Conservation (phyloP, 2,113 vertebrate genomes). For the Pachycephala philippinensis region DNA sequence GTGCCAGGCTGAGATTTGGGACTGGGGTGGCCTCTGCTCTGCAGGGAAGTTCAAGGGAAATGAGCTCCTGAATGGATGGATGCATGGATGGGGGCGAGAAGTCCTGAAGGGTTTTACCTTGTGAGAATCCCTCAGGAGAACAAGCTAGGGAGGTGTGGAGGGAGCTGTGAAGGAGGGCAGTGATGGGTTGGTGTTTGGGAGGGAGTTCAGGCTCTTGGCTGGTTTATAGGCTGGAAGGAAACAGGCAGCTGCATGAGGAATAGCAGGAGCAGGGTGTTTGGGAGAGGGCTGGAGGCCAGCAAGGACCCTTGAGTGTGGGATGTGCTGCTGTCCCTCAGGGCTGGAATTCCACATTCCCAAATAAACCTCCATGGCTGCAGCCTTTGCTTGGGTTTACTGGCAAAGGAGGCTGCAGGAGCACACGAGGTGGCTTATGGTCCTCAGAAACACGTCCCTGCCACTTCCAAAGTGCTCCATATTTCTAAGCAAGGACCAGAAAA, state of each 20-base stretch:
- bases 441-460: neutral
- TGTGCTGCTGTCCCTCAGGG: neutral
- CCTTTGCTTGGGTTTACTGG: neutral
- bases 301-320: neutral
- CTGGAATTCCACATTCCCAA: neutral
- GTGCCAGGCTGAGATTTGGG: neutral
- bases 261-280: neutral
- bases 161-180: neutral
- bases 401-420: neutral
- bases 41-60: neutral
- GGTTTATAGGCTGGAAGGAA: neutral
- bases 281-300: neutral
- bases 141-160: neutral
- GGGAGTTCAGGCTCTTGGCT: neutral
- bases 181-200: neutral
- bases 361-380: neutral
- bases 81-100: neutral
- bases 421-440: fast-evolving
- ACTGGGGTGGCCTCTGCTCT: neutral
- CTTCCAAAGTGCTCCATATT: neutral
- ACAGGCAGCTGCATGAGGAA: fast-evolving
- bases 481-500: neutral
- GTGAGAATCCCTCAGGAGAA: neutral
- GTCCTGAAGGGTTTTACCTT: neutral
- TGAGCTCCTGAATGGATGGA: too few species aligned